Evolutionary conservation across 2,888 invertebrate genomes (phyloP).

Genomic region (Cheiracanthium punctorium): DNA sequence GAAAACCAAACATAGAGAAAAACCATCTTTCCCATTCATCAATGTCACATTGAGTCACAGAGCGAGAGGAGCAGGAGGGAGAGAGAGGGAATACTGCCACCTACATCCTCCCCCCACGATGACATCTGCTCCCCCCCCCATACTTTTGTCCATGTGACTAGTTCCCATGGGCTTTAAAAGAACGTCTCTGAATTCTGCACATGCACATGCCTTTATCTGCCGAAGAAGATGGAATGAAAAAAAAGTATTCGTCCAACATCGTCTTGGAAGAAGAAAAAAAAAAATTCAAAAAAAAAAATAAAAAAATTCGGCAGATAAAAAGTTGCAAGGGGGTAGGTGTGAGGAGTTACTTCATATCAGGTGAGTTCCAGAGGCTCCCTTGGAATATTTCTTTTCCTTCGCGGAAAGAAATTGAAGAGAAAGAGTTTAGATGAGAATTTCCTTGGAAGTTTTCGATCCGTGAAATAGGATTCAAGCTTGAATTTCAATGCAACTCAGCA

Average conservation of each 20-base stretch:
- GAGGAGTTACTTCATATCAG: slow-evolving; percentile 48
- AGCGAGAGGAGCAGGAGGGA: no score
- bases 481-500: not conserved
- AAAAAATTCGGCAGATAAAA: slow-evolving; percentile 18
- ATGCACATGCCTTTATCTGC: slow-evolving; percentile 38
- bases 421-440: slow-evolving; percentile 4
- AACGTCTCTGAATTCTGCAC: slow-evolving; percentile 28
- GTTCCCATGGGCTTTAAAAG: slow-evolving; percentile 61
- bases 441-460: not conserved
- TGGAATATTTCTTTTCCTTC: slow-evolving; percentile 33
- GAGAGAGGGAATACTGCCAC: not conserved
- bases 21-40: slow-evolving; percentile 59
- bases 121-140: slow-evolving; percentile 59
- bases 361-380: slow-evolving; percentile 55
- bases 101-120: slow-evolving; percentile 55
- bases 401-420: not conserved
- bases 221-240: slow-evolving; percentile 15
- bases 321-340: not conserved
- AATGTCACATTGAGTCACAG: slow-evolving; percentile 68
- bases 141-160: slow-evolving; percentile 42
- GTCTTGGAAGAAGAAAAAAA: slow-evolving; percentile 45
- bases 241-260: slow-evolving; percentile 45
- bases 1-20: slow-evolving; percentile 62
- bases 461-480: slow-evolving; percentile 5
- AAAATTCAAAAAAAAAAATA: slow-evolving; percentile 47